phyloP scores from a whole-genome alignment of 2,888 invertebrate species.

The Noctua fimbriata region DNA sequence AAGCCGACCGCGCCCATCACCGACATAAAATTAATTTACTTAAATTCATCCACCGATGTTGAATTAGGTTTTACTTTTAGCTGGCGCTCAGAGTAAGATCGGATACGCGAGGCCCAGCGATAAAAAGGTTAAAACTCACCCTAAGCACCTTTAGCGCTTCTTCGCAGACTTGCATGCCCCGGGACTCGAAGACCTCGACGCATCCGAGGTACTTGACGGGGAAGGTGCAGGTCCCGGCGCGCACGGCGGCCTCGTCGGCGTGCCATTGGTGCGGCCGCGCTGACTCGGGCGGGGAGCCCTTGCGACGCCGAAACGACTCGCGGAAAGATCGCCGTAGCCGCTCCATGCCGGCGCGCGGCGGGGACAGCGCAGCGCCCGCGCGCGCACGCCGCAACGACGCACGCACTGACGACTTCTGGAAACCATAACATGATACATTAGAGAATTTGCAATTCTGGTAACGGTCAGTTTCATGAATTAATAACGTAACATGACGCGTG shows the following conservation, averaged over 20 bases:
- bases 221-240: constrained; percentile 99
- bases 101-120: constrained; percentile 56
- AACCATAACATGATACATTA: constrained; percentile 46
- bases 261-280: constrained; percentile 99
- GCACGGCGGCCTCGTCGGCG: constrained; percentile 98
- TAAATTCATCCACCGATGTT: constrained; percentile 44
- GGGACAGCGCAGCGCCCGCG: constrained; percentile 87
- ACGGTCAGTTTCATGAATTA: neutral
- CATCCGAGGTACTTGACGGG: constrained; percentile 99
- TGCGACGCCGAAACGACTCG: constrained; percentile 98
- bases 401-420: constrained; percentile 88
- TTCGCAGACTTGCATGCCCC: constrained; percentile 99
- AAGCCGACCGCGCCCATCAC: constrained; percentile 62
- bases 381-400: constrained; percentile 87
- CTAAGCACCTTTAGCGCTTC: constrained; percentile 99
- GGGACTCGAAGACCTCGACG: constrained; percentile 99
- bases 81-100: constrained; percentile 56
- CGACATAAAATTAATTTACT: constrained; percentile 47
- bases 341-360: constrained; percentile 94
- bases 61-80: constrained; percentile 28
- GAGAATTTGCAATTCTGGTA: neutral
- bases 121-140: constrained; percentile 90
- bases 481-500: neutral
- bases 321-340: constrained; percentile 96
- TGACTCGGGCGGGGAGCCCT: constrained; percentile 96